Evolutionary conservation across 1,140 invertebrate species (phyloP).

Genomic region (Nephila pilipes): DNA sequence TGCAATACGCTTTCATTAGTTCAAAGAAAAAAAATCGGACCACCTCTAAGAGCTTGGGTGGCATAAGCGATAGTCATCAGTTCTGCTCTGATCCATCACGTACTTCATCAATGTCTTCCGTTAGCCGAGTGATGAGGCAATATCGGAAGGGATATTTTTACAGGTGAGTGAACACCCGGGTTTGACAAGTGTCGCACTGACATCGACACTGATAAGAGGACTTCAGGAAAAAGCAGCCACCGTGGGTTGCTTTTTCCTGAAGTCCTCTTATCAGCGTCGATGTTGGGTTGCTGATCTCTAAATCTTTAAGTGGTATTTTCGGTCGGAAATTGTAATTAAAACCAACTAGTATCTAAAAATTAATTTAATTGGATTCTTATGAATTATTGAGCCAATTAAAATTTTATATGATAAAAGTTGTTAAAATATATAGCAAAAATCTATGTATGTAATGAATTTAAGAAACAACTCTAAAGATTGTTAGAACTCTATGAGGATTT

Average conservation of each 20-base stretch:
- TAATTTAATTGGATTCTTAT: too few species aligned
- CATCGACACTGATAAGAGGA: slow-evolving; percentile 50
- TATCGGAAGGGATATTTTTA: slow-evolving; percentile 52
- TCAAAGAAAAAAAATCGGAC: not conserved
- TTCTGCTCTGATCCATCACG: not conserved
- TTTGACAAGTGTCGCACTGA: slow-evolving; percentile 68
- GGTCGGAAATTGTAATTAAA: too few species aligned
- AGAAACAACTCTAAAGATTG: too few species aligned
- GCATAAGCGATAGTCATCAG: slow-evolving; percentile 30
- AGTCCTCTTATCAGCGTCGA: too few species aligned
- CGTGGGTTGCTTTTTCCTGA: not conserved
- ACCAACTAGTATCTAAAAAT: too few species aligned
- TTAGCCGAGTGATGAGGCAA: slow-evolving; percentile 39
- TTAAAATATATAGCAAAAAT: too few species aligned
- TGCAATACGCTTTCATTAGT: too few species aligned
- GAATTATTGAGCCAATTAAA: too few species aligned
- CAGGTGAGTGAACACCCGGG: slow-evolving; percentile 53
- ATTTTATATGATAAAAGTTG: too few species aligned
- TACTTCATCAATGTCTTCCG: slow-evolving; percentile 67
- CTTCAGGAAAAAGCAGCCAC: not conserved
- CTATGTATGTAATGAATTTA: too few species aligned
- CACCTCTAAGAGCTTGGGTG: slow-evolving; percentile 3
- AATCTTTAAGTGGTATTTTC: not conserved
- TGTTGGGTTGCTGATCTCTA: too few species aligned
- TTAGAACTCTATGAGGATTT: too few species aligned